Evolutionary conservation across 2,113 vertebrate species (phyloP).

Genomic region (Brachyistius frenatus): DNA sequence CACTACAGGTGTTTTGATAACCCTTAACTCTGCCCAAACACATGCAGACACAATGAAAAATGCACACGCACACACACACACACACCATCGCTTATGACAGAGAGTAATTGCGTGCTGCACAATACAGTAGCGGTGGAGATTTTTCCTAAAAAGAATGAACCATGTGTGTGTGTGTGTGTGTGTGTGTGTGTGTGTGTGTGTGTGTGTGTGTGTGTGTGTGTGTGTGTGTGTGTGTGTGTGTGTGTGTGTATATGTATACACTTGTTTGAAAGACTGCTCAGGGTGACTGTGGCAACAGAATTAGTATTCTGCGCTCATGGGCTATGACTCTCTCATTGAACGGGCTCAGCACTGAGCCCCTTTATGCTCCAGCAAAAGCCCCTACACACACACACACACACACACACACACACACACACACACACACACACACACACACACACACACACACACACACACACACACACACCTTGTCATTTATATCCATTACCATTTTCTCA

Average conservation of each 20-base stretch:
- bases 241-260: not conserved
- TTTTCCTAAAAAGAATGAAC: constrained; percentile 48
- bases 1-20: constrained; percentile 69
- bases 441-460: constrained; percentile 36
- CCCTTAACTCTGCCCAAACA: constrained; percentile 27
- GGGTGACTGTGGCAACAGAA: constrained; percentile 70
- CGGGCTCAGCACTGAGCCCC: constrained; percentile 77
- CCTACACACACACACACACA: constrained; percentile 40
- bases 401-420: constrained; percentile 43
- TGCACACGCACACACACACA: constrained; percentile 20
- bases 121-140: constrained; percentile 21
- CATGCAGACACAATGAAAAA: constrained; percentile 30
- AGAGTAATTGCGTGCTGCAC: constrained; percentile 41
- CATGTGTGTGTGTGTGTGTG: constrained; percentile 11
- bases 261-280: constrained; percentile 35
- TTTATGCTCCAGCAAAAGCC: constrained; percentile 76
- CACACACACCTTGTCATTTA: constrained; percentile 56
- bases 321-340: constrained; percentile 67
- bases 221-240: constrained; percentile 2
- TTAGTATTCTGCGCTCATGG: constrained; percentile 81
- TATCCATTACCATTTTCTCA: constrained; percentile 59
- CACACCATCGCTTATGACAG: constrained; percentile 31
- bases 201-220: not conserved
- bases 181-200: constrained; percentile 17
- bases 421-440: constrained; percentile 37